phyloP scores from a whole-genome alignment of 1,140 invertebrate genomes.

The Lineus longissimus region DNA sequence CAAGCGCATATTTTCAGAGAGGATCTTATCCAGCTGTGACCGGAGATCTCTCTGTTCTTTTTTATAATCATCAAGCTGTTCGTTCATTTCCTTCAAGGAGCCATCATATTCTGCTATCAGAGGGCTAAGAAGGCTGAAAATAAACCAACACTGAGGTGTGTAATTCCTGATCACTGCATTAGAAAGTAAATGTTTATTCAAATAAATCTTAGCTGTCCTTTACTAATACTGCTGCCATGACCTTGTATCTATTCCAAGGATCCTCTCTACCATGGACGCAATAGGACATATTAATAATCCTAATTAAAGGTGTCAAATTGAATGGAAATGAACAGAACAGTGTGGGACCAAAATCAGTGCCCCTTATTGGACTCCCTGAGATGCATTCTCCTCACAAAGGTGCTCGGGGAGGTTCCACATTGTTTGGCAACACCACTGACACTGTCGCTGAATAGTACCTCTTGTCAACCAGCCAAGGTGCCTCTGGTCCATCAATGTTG shows the following conservation, averaged over 20 bases:
- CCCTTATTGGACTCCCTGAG: too few species aligned
- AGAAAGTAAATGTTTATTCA: neutral
- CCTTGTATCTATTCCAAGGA: too few species aligned
- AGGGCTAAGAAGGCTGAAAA: slow-evolving; percentile 28
- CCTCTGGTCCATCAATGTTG: slow-evolving; percentile 13
- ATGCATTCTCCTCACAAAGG: too few species aligned
- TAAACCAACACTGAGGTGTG: too few species aligned
- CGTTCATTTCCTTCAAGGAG: slow-evolving; percentile 25
- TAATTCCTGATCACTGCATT: neutral
- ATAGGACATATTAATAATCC: too few species aligned
- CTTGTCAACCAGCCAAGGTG: slow-evolving; percentile 28
- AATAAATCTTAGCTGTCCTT: neutral
- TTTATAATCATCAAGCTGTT: slow-evolving; percentile 20
- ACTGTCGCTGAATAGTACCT: too few species aligned
- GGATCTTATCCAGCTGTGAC: neutral
- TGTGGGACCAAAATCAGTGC: too few species aligned
- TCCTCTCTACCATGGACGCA: too few species aligned
- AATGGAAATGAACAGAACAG: too few species aligned
- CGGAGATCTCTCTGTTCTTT: neutral
- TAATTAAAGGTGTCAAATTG: too few species aligned
- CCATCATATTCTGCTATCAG: slow-evolving; percentile 35
- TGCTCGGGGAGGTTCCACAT: too few species aligned
- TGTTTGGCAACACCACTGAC: too few species aligned
- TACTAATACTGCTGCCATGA: neutral
- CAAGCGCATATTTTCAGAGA: slow-evolving; percentile 13